phyloP scores from a whole-genome alignment of 2,888 invertebrate genomes.

The Polydesmus complanatus region DNA sequence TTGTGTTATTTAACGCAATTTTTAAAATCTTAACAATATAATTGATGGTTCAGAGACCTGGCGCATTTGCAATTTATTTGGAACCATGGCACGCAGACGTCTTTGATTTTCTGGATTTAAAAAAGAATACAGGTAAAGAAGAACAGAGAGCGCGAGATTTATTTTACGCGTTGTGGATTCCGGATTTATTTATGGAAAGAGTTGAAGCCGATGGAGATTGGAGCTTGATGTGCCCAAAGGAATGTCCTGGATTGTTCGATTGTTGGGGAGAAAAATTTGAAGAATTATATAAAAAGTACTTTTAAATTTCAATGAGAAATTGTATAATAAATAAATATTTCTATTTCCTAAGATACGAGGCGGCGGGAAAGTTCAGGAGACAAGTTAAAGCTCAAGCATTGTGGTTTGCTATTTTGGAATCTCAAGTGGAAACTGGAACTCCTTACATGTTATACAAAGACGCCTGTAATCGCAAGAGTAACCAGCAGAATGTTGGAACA shows the following conservation, averaged over 20 bases:
- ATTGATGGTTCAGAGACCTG: constrained; percentile 50
- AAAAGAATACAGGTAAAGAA: constrained; percentile 90
- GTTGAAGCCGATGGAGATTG: constrained; percentile 70
- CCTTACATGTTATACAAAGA: constrained; percentile 97
- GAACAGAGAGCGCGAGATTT: constrained; percentile 86
- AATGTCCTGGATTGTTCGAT: constrained; percentile 77
- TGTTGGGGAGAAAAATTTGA: constrained; percentile 94
- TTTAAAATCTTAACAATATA: neutral
- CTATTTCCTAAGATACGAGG: constrained; percentile 51
- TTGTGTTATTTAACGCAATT: neutral
- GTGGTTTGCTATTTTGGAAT: constrained; percentile 86
- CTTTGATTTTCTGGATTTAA: constrained; percentile 84
- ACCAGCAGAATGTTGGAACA: constrained; percentile 95
- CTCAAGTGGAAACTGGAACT: constrained; percentile 94
- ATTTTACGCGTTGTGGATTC: constrained; percentile 95
- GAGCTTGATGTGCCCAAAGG: constrained; percentile 95
- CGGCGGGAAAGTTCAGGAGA: constrained; percentile 50
- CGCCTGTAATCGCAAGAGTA: constrained; percentile 89
- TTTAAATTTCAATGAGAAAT: neutral
- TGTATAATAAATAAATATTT: neutral
- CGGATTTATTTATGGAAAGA: constrained; percentile 94
- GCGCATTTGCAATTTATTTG: constrained; percentile 92
- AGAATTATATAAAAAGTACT: constrained; percentile 56
- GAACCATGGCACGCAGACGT: constrained; percentile 99
- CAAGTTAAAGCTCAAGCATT: constrained; percentile 65